Conservation (phyloP, 1,140 invertebrate genomes). For the Melanaphis sacchari region DNA sequence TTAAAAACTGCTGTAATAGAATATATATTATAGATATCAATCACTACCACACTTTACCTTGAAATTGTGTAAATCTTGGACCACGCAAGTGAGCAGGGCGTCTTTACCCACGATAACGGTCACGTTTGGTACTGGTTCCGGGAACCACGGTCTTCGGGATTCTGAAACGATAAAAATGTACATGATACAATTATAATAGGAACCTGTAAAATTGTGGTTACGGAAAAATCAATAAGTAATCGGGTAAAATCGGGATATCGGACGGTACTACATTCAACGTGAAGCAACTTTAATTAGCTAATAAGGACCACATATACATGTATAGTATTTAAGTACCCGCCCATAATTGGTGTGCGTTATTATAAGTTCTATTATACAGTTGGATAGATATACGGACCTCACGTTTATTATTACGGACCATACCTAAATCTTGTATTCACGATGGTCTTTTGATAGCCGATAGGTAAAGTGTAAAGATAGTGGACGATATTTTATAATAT, state of each 20-base stretch:
- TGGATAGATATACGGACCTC: background rate
- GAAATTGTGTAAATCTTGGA: slow-evolving; percentile 87
- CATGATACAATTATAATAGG: background rate
- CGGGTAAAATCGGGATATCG: background rate
- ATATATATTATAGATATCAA: too few species aligned
- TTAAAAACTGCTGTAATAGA: too few species aligned
- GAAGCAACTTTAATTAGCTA: slow-evolving; percentile 9
- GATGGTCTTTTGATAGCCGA: background rate
- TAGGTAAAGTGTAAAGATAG: background rate
- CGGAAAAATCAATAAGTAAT: background rate
- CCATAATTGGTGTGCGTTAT: background rate
- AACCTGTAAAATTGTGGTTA: background rate
- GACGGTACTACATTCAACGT: background rate
- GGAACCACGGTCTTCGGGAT: slow-evolving; percentile 73
- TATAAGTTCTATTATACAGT: background rate
- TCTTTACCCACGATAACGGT: slow-evolving; percentile 89
- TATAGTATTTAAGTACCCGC: background rate
- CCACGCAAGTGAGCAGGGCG: slow-evolving; percentile 90
- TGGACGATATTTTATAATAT: background rate
- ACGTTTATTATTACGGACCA: background rate
- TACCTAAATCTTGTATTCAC: background rate
- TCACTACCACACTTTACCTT: slow-evolving; percentile 71
- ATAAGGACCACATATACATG: background rate
- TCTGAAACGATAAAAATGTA: slow-evolving; percentile 10
- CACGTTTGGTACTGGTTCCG: slow-evolving; percentile 90